Evolutionary conservation across 2,113 vertebrate species (phyloP), one percentile per base, ranked within the genome.

Genomic region (Garra rufa): DNA sequence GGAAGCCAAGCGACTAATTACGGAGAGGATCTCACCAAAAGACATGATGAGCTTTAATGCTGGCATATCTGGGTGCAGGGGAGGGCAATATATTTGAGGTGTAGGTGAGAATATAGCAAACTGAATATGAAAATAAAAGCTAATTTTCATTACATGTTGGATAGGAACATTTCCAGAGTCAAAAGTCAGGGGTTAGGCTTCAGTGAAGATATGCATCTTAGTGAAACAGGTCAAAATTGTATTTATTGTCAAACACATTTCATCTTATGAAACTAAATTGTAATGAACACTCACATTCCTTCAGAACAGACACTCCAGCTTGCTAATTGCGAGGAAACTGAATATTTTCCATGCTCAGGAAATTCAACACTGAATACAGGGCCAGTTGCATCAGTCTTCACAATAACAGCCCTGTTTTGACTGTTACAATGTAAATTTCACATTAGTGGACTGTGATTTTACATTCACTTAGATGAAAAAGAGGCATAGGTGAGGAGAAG

Each of bases 1-100:
- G 97, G 97, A 52, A 98, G 97, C 93, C 97, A 97, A 87, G 97
- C 95, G 4, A 98, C 97, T 87, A 98, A 97, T 93, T 98, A 98
- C 0, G 97, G 97, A 0, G 96, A 98, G 87, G 97, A 98, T 88
- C 92, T 98, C 84, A 98, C 95, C 0, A 95, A 93, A 84, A 94
- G 93, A 80, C 97, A 98, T 0, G 97, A 98, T 0, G 97, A 98
- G 88, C 96, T 98, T 81, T 98, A 93, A 97, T 84, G 86, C 83
- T 11, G 21, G 70, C 9, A 65, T 24, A 44, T 71, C 21, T 63
- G 6, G n/a, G 44, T 17, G 15, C 6, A 41, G 41, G 28, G 50
- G 7, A 21, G 57, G 19, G 43, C 19, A 30, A 5, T 4, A 52
- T 6, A n/a, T 38, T 43, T 82, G 76, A 34, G 57, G 11, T 21